These are phyloP conservation scores for rabbit (Oryctolagus cuniculus) DNA, from an alignment of 2,113 vertebrate species.

Conservation along the genomic window mOryCun1.1 NC_091435.1:19008501-19009000, in stretches of 20 bases:
- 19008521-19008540: neutral
- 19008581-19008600: neutral
- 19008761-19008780: neutral
- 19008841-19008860: neutral
- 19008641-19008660: neutral
- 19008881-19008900: neutral
- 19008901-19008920: neutral
- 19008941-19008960: neutral
- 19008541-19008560: neutral
- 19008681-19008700: neutral
- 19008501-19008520: neutral
- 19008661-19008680: neutral
- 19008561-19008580: neutral
- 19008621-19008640: neutral
- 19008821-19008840: neutral
- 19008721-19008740: neutral
- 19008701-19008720: constrained; percentile 21
- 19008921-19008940: too few species aligned
- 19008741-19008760: neutral
- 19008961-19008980: neutral
- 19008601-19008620: neutral
- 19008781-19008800: neutral
- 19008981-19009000: neutral
- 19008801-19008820: neutral
- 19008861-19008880: neutral